Evolutionary conservation across 2,888 invertebrate genomes (phyloP).

Genomic region (Mythimna vitellina): DNA sequence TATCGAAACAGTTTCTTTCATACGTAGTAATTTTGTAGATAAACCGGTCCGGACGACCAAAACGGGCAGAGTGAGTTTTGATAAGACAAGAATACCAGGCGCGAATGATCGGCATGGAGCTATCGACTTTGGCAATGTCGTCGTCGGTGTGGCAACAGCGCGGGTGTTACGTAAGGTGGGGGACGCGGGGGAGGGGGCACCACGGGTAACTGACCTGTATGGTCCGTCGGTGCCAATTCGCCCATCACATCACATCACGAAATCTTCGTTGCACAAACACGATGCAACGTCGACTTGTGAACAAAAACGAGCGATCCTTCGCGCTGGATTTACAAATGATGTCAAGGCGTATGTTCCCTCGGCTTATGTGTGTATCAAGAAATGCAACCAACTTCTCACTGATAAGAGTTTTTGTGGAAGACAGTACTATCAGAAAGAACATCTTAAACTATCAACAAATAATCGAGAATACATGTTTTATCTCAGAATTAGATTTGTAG

Average conservation of each 20-base stretch:
- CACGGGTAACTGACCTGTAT: slow-evolving; percentile 86
- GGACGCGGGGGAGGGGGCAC: slow-evolving; percentile 73
- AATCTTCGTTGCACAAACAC: slow-evolving; percentile 85
- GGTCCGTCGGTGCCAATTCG: slow-evolving; percentile 89
- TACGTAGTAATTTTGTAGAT: slow-evolving; percentile 48
- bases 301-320: slow-evolving; percentile 72
- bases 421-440: slow-evolving; percentile 13
- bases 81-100: slow-evolving; percentile 76
- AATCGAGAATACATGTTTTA: slow-evolving; percentile 1
- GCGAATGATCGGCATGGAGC: slow-evolving; percentile 77
- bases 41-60: slow-evolving; percentile 46
- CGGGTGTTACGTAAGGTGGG: slow-evolving; percentile 81
- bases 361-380: slow-evolving; percentile 24
- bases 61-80: slow-evolving; percentile 59
- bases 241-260: slow-evolving; percentile 87
- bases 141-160: slow-evolving; percentile 84
- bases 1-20: slow-evolving; percentile 46
- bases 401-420: slow-evolving; percentile 38
- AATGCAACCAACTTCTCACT: slow-evolving; percentile 14
- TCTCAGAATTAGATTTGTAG: background rate
- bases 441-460: slow-evolving; percentile 4
- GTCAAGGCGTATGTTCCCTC: slow-evolving; percentile 72
- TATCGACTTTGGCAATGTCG: slow-evolving; percentile 84
- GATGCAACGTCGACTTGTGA: slow-evolving; percentile 71
- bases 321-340: slow-evolving; percentile 69